These are phyloP conservation scores for Drosophila nigrodunni DNA, from an alignment of 1,140 invertebrate genomes.

Conservation along the genomic window DNA sequence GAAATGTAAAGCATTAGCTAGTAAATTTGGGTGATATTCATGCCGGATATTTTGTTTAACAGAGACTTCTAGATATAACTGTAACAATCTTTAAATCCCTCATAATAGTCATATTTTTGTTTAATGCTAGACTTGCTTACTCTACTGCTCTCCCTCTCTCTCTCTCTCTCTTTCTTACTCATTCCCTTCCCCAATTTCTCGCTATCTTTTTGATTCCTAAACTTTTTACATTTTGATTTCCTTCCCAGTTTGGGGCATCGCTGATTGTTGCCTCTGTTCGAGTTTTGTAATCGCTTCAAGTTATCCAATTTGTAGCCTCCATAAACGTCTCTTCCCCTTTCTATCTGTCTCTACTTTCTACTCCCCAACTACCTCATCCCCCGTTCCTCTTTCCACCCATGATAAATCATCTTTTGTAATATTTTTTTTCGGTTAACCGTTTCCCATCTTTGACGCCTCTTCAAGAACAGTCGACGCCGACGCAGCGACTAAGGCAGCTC, in stretches of 20 bases:
- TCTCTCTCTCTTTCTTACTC: background rate
- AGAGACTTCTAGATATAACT: no score
- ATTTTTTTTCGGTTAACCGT: conserved; percentile 51
- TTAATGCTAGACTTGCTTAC: no score
- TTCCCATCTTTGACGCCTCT: conserved; percentile 56
- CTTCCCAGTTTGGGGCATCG: background rate
- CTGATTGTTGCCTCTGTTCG: background rate
- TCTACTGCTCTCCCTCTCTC: background rate
- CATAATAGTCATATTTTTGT: no score
- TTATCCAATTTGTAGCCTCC: conserved; percentile 64
- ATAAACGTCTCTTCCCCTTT: background rate
- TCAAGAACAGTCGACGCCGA: conserved; percentile 22
- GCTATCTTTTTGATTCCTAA: no score
- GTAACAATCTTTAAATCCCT: no score
- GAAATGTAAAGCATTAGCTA: no score
- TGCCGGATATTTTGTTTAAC: no score
- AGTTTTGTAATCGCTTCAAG: conserved; percentile 39
- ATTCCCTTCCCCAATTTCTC: background rate
- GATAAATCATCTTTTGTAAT: conserved; percentile 79
- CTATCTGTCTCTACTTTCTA: background rate
- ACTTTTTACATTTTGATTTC: background rate
- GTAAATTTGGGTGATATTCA: no score
- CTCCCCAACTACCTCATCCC: background rate
- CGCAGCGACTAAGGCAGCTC: conserved; percentile 8
- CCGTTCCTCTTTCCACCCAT: conserved; percentile 29